Base-by-base conservation (phyloP, 2,113 vertebrate species). In the Sarotherodon lohbergeri region DNA sequence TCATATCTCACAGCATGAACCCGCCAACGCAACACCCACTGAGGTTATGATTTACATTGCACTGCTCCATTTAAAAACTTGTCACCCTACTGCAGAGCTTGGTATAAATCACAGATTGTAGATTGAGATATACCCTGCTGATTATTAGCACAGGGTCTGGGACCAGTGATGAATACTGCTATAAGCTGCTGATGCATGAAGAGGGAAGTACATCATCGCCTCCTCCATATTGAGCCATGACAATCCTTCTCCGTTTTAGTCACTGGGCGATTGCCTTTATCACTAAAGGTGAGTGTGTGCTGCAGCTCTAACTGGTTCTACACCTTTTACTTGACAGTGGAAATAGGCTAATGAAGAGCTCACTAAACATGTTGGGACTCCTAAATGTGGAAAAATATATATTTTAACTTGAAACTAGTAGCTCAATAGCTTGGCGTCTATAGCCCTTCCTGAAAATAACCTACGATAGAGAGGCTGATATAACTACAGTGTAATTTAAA, bases 141-240 rank as follows among this genome's bases (percentile, higher is more conserved):
- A 94, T 94, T 92, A 93, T 92, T 91, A 94, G 91, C 83, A 88
- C 86, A 87, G 91, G 86, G 84, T 86, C 89, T 82, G 78, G 91
- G 82, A 81, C 87, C 85, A 32, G 66, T 94, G 95, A 95, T 95
- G 92, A 94, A 95, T 93, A 92, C 92, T 81, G 89, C 88, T 88
- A 92, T 95, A 94, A 95, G 90, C 85, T 93, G 93, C 90, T 93
- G 94, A 96, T 93, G 94, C 94, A 95, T 93, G 91, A 92, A 95
- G 91, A 95, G 89, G 90, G 54, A 92, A 91, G 91, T 93, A 91
- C 86, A 95, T 95, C 92, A 94, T 94, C 87, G 87, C 86, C 90
- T 92, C 88, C 85, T 92, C 90, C 80, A 82, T 90, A 93, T 90
- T 78, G 82, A 88, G 89, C 86, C 48, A 89, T 61, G 80, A 92